Evolutionary conservation across 2,113 vertebrate genomes (phyloP), one percentile per base, ranked within the genome.

Genomic region (Apteryx owenii): DNA sequence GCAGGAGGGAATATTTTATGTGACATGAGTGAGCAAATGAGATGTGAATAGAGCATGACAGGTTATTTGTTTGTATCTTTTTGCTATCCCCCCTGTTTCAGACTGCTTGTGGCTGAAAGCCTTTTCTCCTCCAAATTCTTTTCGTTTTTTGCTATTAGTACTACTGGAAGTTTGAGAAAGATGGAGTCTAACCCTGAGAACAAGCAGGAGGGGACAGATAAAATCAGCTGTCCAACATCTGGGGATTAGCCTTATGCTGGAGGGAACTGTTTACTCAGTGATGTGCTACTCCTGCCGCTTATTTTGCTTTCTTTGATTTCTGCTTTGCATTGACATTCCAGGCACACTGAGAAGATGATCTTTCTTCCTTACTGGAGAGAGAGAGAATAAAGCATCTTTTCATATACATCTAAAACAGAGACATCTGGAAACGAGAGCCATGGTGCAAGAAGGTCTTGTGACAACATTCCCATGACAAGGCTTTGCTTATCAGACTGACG

Each of bases 311-410:
- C 64, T 92, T 86, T 80, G 31, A 75, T 85, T 95, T 88, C 71
- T 88, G 68, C 36, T 94, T 95, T 81, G 23, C 68, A 91, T 81
- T 77, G 44, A 77, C 64, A 77, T 85, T 88, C 75, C 80, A 91
- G 62, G 62, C 13, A 0, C 68, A 62, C 25, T 58, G 33, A 61
- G 29, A 84, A 80, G 69, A 95, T 69, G 8, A 94, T 77, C 81
- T 14, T 80, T 85, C 6, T 7, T 70, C 80, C 84, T 83, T 91
- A 61, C n/a, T 65, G 29, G 22, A 80, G 51, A 90, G 12, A 77
- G 19, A 77, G 17, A 76, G 18, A 85, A 83, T 61, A 75, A 77
- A 73, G 46, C 44, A 90, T 90, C 36, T 75, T 78, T 82, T 82
- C 79, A 46, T 60, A 31, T 5, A 20, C 54, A 73, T 85, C 58